Base-by-base conservation (phyloP, 2,113 vertebrate species). In the Ranitomeya imitator region DNA sequence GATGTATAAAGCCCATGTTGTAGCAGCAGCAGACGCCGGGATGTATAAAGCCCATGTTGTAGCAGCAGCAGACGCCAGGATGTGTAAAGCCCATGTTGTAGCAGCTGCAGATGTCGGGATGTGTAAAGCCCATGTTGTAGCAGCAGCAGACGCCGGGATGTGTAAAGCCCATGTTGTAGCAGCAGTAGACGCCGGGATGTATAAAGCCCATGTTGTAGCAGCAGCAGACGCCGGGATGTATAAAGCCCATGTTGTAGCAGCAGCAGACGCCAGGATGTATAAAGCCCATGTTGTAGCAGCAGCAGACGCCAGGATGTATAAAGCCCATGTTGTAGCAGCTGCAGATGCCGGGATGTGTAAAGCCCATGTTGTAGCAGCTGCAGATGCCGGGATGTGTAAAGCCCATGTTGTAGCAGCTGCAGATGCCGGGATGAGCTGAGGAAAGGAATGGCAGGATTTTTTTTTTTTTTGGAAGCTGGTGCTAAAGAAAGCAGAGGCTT, bases 401-500 rank as follows among this genome's bases (percentile, higher is more conserved):
- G 71, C 54, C 76, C n/a, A 63, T 21, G 79, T 26, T 26, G 1
- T 9, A 16, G 19, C 7, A 78, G 77, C 52, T 31, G 54, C 23
- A 26, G 54, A 57, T 19, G 31, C 9, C 21, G 18, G 4, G 26
- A 82, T 10, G 26, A 63, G 79, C 59, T 45, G 59, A 13, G 18
- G 11, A 54, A 23, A 55, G 69, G 7, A 71, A 45, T 14, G 26
- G 19, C 55, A 26, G 59, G 26, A 78, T 55, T 52, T 37, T 74
- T 88, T 31, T 74, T 88, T 31, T 31, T 2, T 45, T 45, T 45
- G n/a, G 60, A 88, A 7, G 0, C 2, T 4, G 31, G 71, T 84
- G 73, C 73, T 78, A 78, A 83, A 76, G 51, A 67, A 65, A 77
- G 65, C 52, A 77, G 37, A 21, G 45, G 51, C 8, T n/a, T 21